A percentile compares a stretch with the other conserved stretches of the same genome.
Evolutionary conservation across 2,888 invertebrate species (phyloP).

Genomic region (Elaeidobius kamerunicus): DNA sequence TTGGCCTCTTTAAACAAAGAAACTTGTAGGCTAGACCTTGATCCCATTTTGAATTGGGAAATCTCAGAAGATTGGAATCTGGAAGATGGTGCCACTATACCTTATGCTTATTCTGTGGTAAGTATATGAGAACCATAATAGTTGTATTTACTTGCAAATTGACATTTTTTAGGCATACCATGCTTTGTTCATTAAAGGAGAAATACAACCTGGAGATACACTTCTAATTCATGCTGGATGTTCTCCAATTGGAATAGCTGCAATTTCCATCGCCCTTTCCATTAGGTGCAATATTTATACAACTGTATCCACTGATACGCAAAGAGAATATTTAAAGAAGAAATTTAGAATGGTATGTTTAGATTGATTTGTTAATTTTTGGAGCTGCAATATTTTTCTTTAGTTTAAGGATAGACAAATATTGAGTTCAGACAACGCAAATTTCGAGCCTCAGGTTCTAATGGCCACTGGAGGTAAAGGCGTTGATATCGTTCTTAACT

Average conservation of each 20-base stretch:
- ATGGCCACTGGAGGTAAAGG: constrained; percentile 80
- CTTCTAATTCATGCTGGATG: constrained; percentile 57
- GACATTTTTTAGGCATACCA: constrained; percentile 50
- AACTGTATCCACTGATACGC: constrained; percentile 56
- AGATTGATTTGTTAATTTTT: too few species aligned
- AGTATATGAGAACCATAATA: too few species aligned
- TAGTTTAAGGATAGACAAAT: constrained; percentile 45
- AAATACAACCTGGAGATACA: constrained; percentile 47
- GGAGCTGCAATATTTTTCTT: too few species aligned
- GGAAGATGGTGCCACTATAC: constrained; percentile 73
- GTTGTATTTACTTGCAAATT: too few species aligned
- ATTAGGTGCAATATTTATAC: constrained; percentile 60
- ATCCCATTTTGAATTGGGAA: constrained; percentile 58
- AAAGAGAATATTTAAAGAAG: constrained; percentile 43
- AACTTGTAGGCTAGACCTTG: constrained; percentile 42
- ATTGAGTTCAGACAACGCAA: constrained; percentile 53
- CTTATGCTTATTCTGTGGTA: constrained; percentile 72
- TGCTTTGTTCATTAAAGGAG: constrained; percentile 47
- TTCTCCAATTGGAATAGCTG: constrained; percentile 70
- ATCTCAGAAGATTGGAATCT: constrained; percentile 71
- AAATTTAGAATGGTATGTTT: constrained; percentile 43
- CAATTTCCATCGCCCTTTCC: constrained; percentile 60
- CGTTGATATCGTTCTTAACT: constrained; percentile 89
- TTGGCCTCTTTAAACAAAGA: constrained; percentile 51
- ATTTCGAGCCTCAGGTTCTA: constrained; percentile 82